Conservation (phyloP, 2,797 vertebrate genomes). For the Myripristis murdjan region DNA sequence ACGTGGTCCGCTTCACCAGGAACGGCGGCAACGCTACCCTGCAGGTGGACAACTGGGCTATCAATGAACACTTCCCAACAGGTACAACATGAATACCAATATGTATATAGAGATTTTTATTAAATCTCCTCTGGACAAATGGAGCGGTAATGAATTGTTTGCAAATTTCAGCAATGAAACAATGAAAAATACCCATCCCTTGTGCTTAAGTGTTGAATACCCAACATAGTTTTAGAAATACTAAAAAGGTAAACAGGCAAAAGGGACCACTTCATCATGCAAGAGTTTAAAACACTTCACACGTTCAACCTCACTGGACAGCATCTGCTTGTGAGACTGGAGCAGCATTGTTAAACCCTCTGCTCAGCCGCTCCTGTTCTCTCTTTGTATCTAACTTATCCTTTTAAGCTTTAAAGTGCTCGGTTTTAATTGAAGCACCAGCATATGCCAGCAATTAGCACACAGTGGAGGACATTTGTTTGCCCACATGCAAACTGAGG, state of each 20-base stretch:
- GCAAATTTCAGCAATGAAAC: background rate
- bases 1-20: conserved; percentile 96
- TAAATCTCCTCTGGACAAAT: background rate
- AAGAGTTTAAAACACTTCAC: background rate
- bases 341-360: background rate
- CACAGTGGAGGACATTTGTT: background rate
- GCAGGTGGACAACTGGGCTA: conserved; percentile 98
- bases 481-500: too few relatives aligned
- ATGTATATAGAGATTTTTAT: background rate
- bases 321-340: conserved; percentile 48
- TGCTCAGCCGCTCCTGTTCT: background rate
- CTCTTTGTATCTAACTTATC: background rate
- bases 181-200: background rate
- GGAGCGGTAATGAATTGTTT: background rate
- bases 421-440: background rate
- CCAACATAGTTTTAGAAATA: background rate
- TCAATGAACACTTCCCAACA: conserved; percentile 98
- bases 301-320: conserved; percentile 42
- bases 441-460: background rate
- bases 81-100: conserved; percentile 79
- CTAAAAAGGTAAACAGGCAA: too few relatives aligned
- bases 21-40: conserved; percentile 97
- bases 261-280: background rate
- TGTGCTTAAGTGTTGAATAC: background rate
- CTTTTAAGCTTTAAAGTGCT: conserved; percentile 7